phyloP scores from a whole-genome alignment of 2,113 vertebrate species.

The Amblyornis subalaris region DNA sequence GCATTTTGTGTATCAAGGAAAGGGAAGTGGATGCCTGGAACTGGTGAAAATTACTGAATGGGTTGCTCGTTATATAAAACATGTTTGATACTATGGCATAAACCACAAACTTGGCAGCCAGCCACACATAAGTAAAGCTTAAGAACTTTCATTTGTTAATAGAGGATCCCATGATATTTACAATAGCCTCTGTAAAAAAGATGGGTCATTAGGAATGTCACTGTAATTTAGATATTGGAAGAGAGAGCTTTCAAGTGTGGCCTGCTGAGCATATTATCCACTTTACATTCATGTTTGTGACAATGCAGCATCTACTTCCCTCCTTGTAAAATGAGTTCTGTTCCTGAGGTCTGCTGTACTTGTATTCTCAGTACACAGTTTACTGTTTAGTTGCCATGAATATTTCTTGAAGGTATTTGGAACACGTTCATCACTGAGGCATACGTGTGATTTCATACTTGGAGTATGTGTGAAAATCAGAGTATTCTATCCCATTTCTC shows the following conservation, averaged over 20 bases:
- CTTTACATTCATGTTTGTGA: background rate
- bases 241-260: background rate
- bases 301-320: background rate
- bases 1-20: background rate
- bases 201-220: background rate
- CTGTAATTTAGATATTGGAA: background rate
- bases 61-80: background rate
- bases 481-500: background rate
- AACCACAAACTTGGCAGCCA: background rate
- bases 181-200: background rate
- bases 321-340: rapidly evolving
- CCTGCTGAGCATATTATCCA: background rate
- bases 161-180: background rate
- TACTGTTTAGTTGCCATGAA: background rate
- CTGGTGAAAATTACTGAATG: background rate
- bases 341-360: background rate
- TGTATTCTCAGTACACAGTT: background rate
- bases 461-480: background rate
- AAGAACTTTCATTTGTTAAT: background rate
- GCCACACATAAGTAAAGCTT: background rate
- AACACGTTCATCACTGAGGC: background rate
- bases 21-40: background rate
- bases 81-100: background rate
- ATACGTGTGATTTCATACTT: background rate
- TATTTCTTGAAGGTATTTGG: background rate